Conservation (phyloP, 2,888 invertebrate genomes). For the Drosophila trichaetosa region DNA sequence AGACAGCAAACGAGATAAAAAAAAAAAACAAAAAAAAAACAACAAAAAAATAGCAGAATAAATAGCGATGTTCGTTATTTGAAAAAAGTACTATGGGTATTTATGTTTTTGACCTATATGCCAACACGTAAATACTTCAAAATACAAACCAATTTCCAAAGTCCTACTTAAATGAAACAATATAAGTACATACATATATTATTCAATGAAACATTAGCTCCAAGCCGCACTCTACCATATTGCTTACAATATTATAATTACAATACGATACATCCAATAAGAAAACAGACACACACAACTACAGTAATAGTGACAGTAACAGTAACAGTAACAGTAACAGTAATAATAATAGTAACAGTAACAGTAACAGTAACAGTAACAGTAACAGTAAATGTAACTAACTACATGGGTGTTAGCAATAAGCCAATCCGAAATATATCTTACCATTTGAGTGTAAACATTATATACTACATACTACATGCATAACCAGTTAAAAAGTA, state of each 20-base stretch:
- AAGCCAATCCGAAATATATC: slow-evolving; percentile 31
- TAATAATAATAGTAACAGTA: no score
- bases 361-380: slow-evolving; percentile 22
- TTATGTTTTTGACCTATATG: slow-evolving; percentile 35
- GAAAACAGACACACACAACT: slow-evolving; percentile 26
- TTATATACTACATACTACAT: slow-evolving; percentile 38
- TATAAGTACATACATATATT: slow-evolving; percentile 53
- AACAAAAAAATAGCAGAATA: slow-evolving; percentile 2
- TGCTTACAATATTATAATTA: slow-evolving; percentile 67
- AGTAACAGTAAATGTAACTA: slow-evolving; percentile 43
- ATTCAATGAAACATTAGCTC: slow-evolving; percentile 79
- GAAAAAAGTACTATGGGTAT: slow-evolving; percentile 22
- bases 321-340: slow-evolving; percentile 9
- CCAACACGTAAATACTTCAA: slow-evolving; percentile 10
- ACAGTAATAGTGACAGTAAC: slow-evolving; percentile 54
- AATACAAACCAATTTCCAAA: slow-evolving; percentile 28
- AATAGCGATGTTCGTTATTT: slow-evolving; percentile 30
- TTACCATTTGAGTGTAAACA: slow-evolving; percentile 27
- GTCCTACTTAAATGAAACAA: slow-evolving; percentile 47
- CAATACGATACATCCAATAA: slow-evolving; percentile 31
- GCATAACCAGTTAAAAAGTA: slow-evolving; percentile 17
- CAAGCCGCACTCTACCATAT: slow-evolving; percentile 73
- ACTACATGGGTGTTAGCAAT: slow-evolving; percentile 37
- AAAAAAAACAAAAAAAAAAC: background rate
- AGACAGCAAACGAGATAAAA: slow-evolving; percentile 6